phyloP scores from a whole-genome alignment of 2,888 invertebrate species.

The Aphodius sticticus region DNA sequence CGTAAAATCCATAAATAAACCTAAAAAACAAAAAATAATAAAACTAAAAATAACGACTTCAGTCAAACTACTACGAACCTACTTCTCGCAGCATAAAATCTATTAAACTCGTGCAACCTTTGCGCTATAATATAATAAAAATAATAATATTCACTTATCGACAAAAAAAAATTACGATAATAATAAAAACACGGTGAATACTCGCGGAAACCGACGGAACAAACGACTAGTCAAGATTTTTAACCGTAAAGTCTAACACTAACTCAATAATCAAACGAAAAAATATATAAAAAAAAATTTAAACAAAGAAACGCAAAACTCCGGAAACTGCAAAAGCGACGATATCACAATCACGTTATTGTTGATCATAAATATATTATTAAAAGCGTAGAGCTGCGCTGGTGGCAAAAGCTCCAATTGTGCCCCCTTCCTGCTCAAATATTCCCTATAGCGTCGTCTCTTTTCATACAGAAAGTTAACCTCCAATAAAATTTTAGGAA shows the following conservation, averaged over 20 bases:
- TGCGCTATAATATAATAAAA: neutral
- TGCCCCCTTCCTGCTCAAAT: neutral
- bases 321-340: neutral
- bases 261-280: too few relatives aligned
- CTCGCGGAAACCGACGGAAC: neutral
- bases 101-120: neutral
- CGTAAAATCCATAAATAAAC: neutral
- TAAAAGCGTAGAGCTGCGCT: neutral
- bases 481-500: neutral
- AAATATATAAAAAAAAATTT: neutral
- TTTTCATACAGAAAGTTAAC: neutral
- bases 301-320: neutral
- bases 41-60: neutral
- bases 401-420: neutral
- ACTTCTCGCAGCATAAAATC: too few relatives aligned
- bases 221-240: neutral
- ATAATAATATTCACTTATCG: neutral
- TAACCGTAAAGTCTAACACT: neutral
- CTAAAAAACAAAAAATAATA: neutral
- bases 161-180: neutral
- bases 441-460: neutral
- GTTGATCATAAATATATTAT: conserved; percentile 4
- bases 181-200: neutral
- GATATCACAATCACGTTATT: conserved; percentile 20
- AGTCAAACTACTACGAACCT: neutral